A percentile compares a stretch with the other conserved stretches of the same genome.
These are phyloP conservation scores for Lissocephala sabroskyi DNA, from an alignment of 2,888 invertebrate genomes.

Conservation along the genomic window DNA sequence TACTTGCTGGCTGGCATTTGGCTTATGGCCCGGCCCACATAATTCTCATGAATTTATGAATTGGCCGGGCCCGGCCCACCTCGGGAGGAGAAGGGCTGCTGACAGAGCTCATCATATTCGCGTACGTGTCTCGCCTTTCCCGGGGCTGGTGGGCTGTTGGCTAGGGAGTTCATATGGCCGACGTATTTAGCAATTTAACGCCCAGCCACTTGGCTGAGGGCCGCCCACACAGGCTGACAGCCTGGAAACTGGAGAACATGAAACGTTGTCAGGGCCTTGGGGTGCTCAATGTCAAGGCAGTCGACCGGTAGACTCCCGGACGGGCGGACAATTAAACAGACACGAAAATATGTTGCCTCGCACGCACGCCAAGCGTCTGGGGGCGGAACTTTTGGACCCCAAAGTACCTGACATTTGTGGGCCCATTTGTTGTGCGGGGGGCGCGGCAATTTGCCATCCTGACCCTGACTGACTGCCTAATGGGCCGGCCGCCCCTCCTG, in stretches of 20 bases:
- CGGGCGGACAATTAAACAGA: background rate
- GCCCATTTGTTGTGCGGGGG: constrained; percentile 36
- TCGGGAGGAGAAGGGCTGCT: too few species aligned
- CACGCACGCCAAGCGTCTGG: background rate
- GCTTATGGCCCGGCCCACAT: constrained; percentile 27
- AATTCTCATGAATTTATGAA: constrained; percentile 36
- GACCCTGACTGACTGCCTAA: constrained; percentile 20
- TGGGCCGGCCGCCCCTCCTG: background rate
- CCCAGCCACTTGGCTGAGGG: constrained; percentile 1
- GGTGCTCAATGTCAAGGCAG: constrained; percentile 52
- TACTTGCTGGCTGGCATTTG: constrained; percentile 13
- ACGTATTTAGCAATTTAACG: constrained; percentile 46
- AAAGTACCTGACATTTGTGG: constrained; percentile 48
- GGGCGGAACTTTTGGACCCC: background rate
- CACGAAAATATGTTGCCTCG: constrained; percentile 18
- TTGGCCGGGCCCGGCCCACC: too few species aligned
- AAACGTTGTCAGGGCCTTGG: constrained; percentile 13
- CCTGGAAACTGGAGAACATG: background rate
- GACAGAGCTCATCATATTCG: too few species aligned
- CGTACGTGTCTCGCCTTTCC: too few species aligned
- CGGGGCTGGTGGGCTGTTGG: too few species aligned
- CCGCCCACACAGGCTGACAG: background rate
- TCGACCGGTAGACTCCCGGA: background rate
- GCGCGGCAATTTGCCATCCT: constrained; percentile 27
- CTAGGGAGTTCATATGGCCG: constrained; percentile 36